Percentiles rank a stretch among this genome's conserved stretches.
Conservation (phyloP, 2,888 invertebrate species). For the Dione vanillae region DNA sequence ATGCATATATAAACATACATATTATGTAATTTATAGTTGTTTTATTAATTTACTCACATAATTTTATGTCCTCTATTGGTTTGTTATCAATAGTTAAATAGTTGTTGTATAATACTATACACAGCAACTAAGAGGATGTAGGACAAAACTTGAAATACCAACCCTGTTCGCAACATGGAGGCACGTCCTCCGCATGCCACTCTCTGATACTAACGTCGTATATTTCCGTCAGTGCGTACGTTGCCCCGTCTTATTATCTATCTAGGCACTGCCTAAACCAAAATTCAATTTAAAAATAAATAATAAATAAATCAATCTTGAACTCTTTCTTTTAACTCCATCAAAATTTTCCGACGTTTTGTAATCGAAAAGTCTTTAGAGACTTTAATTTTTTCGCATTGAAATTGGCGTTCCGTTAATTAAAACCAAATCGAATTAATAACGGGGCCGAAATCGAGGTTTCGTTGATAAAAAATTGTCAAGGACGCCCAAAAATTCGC, state of each 20-base stretch:
- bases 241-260: slow-evolving; percentile 65
- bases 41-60: too few relatives aligned
- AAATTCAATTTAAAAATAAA: slow-evolving; percentile 38
- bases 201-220: slow-evolving; percentile 73
- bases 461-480: slow-evolving; percentile 56
- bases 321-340: slow-evolving; percentile 46
- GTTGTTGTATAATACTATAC: too few relatives aligned
- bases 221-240: slow-evolving; percentile 69
- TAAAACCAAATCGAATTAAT: slow-evolving; percentile 81
- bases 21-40: too few relatives aligned
- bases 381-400: slow-evolving; percentile 71
- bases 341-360: slow-evolving; percentile 55
- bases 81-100: too few relatives aligned
- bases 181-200: slow-evolving; percentile 68
- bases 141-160: slow-evolving; percentile 32
- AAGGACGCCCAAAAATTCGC: slow-evolving; percentile 50
- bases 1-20: background rate
- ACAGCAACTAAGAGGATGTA: background rate
- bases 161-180: slow-evolving; percentile 53
- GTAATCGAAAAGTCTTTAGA: slow-evolving; percentile 75
- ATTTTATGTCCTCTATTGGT: too few relatives aligned
- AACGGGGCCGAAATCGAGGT: slow-evolving; percentile 69
- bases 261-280: slow-evolving; percentile 21
- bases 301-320: slow-evolving; percentile 28
- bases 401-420: slow-evolving; percentile 79